phyloP scores from a whole-genome alignment of 2,888 invertebrate genomes.

The Sesia apiformis region DNA sequence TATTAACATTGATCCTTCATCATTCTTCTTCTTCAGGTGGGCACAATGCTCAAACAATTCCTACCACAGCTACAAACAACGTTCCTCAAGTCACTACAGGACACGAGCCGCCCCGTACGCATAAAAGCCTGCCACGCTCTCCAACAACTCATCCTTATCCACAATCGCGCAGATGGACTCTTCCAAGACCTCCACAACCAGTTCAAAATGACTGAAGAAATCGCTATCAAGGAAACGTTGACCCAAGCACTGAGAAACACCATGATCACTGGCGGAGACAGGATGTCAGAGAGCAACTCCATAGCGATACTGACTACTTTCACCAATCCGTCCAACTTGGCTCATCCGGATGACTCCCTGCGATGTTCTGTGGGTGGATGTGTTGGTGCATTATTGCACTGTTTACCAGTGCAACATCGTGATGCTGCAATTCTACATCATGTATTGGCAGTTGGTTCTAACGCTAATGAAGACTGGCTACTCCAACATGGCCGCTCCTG shows the following conservation, averaged over 20 bases:
- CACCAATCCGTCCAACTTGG: conserved; percentile 75
- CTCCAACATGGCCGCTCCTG: conserved; percentile 88
- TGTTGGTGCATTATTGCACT: conserved; percentile 87
- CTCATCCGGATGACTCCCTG: conserved; percentile 85
- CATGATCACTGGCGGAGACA: conserved; percentile 85
- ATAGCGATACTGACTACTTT: conserved; percentile 83
- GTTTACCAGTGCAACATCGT: conserved; percentile 83
- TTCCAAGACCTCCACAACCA: conserved; percentile 93
- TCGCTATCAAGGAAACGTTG: conserved; percentile 92
- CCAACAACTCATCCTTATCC: conserved; percentile 91
- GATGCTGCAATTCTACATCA: conserved; percentile 82
- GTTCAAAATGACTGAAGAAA: conserved; percentile 88
- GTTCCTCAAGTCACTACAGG: conserved; percentile 95
- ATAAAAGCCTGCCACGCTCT: conserved; percentile 92
- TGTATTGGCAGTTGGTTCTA: conserved; percentile 76
- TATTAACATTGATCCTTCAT: background rate
- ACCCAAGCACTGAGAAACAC: conserved; percentile 92
- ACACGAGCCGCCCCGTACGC: conserved; percentile 89
- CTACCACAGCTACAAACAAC: conserved; percentile 98
- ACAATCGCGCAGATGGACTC: conserved; percentile 95
- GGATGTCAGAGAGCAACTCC: conserved; percentile 88
- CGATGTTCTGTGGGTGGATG: conserved; percentile 91
- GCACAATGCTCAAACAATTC: conserved; percentile 96
- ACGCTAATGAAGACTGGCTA: conserved; percentile 74
- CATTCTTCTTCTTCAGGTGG: conserved; percentile 76